Evolutionary conservation across 2,113 vertebrate genomes (phyloP), one percentile per base, ranked within the genome.

Genomic region (Oxyura jamaicensis): DNA sequence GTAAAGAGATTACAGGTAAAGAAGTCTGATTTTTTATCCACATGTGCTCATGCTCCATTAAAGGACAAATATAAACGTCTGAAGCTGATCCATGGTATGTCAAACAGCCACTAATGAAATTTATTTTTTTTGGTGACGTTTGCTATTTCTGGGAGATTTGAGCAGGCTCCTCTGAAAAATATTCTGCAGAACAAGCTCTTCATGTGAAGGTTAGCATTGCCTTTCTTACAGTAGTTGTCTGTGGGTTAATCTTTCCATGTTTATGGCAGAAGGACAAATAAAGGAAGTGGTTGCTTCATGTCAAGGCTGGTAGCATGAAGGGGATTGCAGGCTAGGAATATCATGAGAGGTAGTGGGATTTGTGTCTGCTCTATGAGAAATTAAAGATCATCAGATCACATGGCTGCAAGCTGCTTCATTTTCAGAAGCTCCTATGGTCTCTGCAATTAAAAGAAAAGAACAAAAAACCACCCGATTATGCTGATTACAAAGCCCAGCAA

Each of bases 361-460:
- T 16, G 19, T 55, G 29, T 83, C 59, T 85, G 56, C 44, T 90
- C 31, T 0, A 0, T 83, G 89, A 90, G 83, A 87, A 91, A 88
- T 63, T 82, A 56, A 79, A 82, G 60, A 78, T 53, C 56, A 68
- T 88, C 53, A 52, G 73, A 86, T 96, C 59, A 83, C 73, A 53
- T 17, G 59, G 65, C 7, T 14, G 36, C 60, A 66, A 36, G 68
- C 87, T 82, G 67, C 66, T 94, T 88, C 13, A 1, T 73, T 94
- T 78, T 87, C 62, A 66, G 76, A 76, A 90, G 26, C 29, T 58
- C 87, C 86, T 65, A 33, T 9, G 7, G 55, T 62, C 23, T 59
- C 42, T 31, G 33, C 42, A 91, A 96, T 83, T 63, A 76, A 90
- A 81, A 83, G 8, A 72, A 76, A 82, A 91, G n/a, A 31, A 52